Evolutionary conservation across 1,140 invertebrate genomes (phyloP), one percentile per base, ranked within the genome.

Genomic region (Macrobrachium nipponense): DNA sequence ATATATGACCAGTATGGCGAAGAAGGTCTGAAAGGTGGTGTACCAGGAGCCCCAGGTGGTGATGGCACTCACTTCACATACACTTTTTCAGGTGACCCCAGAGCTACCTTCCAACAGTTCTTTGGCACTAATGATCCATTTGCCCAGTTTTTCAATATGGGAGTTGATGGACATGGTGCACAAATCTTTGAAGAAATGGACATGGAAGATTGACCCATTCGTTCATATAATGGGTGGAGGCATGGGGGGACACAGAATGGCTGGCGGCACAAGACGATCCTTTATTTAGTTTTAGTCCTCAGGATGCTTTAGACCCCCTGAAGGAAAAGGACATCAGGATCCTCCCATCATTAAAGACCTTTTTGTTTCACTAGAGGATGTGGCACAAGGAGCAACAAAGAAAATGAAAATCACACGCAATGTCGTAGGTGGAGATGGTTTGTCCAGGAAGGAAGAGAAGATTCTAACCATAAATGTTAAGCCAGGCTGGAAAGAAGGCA

Each of bases 401-500:
- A 99, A 99, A 92, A 99, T 99, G 98, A 99, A 99, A 92, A 99
- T 99, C 77, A 98, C 97, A 20, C 93, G 98, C 88, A 95, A 95
- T 90, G 97, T 99, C n/a, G 91, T 97, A 7, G 95, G 95, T 89
- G 91, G 94, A 10, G 97, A 99, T 91, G 97, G 97, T 73, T 91
- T 92, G 81, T 94, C 95, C 0, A 91, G 95, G 89, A 97, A 98
- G 90, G 97, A 99, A 91, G 98, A 99, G 90, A 99, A 99, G 93
- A 97, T 99, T 68, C 92, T 99, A 12, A 99, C 98, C 0, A 99
- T 99, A 87, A 97, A 97, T 89, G 97, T 99, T 4, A 99, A 99
- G 91, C 98, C 97, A 23, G 99, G 99, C 17, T 99, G 98, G 98
- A 99, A 99, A 92, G 97, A 98, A 23, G 98, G 98, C 18, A 99